Evolutionary conservation across 2,888 invertebrate species (phyloP), one percentile per base, ranked within the genome.

Genomic region (Byasa hedistus): DNA sequence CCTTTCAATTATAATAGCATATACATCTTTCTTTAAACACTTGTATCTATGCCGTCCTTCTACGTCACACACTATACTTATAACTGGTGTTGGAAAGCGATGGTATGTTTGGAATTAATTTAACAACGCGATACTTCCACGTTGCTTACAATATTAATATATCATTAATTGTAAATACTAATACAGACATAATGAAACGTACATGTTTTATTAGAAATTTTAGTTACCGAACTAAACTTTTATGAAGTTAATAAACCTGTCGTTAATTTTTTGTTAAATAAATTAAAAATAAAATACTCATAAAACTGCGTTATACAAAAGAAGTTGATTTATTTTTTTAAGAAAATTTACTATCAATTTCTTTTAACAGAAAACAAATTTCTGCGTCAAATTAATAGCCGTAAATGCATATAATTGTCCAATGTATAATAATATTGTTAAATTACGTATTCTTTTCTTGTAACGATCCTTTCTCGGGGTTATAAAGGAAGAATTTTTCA

Each of bases 21-120:
- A 22, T 54, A 12, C n/a, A n/a, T n/a, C n/a, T 22, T 52, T 52
- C 52, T 54, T 15, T 51, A 51, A 51, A 51, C 17, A 48, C 51
- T 39, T 39, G n/a, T n/a, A 51, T 51, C 0, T 39, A n/a, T n/a
- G 32, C 23, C 44, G 5, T 60, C n/a, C 36, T n/a, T 59, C 51
- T 57, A 24, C 51, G 39, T 19, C 44, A 32, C 36, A 60, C 59
- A 64, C 51, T 56, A 64, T 69, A 59, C 27, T 48, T 55, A 51
- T 58, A 58, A 67, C 63, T 58, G 71, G 71, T 71, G 65, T 66
- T 66, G 69, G 70, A 64, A 62, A 22, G 19, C 44, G 27, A 21
- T 22, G 12, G 21, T 56, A n/a, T 39, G 8, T 48, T 24, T 23
- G 19, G 32, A 57, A 55, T 62, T 36, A 55, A 48, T n/a, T 48